A percentile compares a stretch with the other conserved stretches of the same genome.
These are phyloP conservation scores for Odontocerum albicorne DNA, from an alignment of 2,888 invertebrate species.

Conservation along the genomic window DNA sequence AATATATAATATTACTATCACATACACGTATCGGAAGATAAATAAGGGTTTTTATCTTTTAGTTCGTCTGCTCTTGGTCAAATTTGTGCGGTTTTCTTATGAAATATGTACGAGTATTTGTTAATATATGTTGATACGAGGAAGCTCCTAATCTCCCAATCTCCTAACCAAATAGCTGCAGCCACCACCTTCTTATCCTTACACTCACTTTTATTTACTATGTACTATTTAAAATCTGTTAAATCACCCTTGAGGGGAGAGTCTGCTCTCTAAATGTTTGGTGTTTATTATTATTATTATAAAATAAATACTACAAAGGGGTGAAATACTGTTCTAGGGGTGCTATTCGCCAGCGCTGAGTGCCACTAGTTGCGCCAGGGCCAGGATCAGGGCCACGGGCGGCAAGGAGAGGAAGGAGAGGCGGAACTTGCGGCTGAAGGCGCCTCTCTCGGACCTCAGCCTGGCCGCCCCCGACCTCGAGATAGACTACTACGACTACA, in stretches of 20 bases:
- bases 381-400: slow-evolving; percentile 66
- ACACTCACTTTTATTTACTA: background rate
- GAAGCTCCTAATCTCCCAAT: no score
- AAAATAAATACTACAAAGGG: background rate
- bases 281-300: background rate
- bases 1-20: no score
- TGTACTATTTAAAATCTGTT: background rate
- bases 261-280: background rate
- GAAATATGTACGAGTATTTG: no score
- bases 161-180: no score
- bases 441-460: slow-evolving; percentile 77
- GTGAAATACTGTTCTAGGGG: slow-evolving; percentile 58
- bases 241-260: background rate
- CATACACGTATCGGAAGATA: no score
- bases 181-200: background rate
- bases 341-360: slow-evolving; percentile 73
- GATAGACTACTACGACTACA: slow-evolving; percentile 87
- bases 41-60: no score
- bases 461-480: slow-evolving; percentile 76
- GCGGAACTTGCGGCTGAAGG: slow-evolving; percentile 70
- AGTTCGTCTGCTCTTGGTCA: no score
- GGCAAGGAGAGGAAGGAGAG: slow-evolving; percentile 79
- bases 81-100: no score
- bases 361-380: slow-evolving; percentile 66
- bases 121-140: no score